These are phyloP conservation scores for Coenobita brevimanus DNA, from an alignment of 1,140 invertebrate genomes.

Conservation along the genomic window DNA sequence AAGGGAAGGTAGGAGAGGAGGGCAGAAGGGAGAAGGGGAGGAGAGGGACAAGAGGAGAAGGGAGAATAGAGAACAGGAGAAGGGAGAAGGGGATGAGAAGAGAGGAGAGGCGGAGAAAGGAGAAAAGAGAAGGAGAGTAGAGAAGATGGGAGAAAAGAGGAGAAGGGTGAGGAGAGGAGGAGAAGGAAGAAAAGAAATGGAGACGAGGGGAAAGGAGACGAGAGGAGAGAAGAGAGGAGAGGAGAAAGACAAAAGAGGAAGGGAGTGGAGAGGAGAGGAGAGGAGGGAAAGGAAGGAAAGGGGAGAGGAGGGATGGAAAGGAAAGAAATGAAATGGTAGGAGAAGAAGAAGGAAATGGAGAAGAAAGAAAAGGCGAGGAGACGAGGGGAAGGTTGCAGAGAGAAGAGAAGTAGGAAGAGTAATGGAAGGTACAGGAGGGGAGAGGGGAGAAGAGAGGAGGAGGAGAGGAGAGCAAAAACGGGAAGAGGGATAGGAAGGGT, in stretches of 20 bases:
- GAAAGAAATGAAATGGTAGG: no score
- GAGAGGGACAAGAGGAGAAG: not conserved
- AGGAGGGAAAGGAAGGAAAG: not conserved
- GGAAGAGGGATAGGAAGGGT: no score
- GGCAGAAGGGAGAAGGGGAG: not conserved
- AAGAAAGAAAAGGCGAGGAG: no score
- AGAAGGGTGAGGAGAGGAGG: not conserved
- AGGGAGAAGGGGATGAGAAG: not conserved
- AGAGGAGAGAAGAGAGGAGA: not conserved
- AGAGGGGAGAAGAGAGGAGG: no score
- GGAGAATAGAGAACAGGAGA: not conserved
- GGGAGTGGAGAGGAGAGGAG: conserved; percentile 18
- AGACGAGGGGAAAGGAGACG: not conserved
- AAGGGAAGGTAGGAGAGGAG: not conserved
- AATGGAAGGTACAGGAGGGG: no score
- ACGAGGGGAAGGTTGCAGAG: no score
- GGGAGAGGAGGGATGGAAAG: no score
- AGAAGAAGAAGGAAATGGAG: no score
- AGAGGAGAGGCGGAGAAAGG: not conserved
- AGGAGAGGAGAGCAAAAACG: no score
- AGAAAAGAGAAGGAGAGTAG: not conserved
- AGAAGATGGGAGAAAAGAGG: not conserved
- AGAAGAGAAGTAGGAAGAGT: no score
- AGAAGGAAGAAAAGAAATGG: not conserved
- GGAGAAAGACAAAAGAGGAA: conserved; percentile 15